Percentiles rank a stretch among this genome's conserved stretches.
Conservation (phyloP, 2,113 vertebrate genomes). For the Elgaria multicarinata region DNA sequence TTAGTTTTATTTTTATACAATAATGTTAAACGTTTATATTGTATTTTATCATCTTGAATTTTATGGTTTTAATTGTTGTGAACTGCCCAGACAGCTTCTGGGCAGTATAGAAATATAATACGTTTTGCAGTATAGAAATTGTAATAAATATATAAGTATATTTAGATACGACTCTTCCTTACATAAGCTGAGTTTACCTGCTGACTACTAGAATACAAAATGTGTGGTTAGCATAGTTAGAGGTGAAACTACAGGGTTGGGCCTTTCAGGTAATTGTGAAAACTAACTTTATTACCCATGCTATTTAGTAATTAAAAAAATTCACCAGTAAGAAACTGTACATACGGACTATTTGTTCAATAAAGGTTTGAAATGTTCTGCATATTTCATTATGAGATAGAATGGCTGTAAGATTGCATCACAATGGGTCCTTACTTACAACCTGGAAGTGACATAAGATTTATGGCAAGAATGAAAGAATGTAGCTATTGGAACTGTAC, state of each 20-base stretch:
- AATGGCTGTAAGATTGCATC: not conserved
- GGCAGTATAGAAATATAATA: too few relatives aligned
- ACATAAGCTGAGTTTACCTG: not conserved
- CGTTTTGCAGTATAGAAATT: too few relatives aligned
- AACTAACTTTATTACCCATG: not conserved
- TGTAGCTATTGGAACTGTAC: not conserved
- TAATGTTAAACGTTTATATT: too few relatives aligned
- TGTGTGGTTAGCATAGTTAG: not conserved
- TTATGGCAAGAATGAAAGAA: not conserved
- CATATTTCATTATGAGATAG: not conserved
- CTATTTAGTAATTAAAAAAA: not conserved
- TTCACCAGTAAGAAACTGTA: not conserved
- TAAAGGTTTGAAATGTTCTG: not conserved
- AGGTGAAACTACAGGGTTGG: not conserved
- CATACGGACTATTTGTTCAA: not conserved
- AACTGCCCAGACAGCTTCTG: too few relatives aligned
- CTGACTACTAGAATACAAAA: not conserved
- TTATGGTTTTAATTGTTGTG: too few relatives aligned
- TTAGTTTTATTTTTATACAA: too few relatives aligned
- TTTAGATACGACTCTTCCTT: not conserved
- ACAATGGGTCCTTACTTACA: not conserved
- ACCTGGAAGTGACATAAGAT: not conserved
- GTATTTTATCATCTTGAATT: too few relatives aligned
- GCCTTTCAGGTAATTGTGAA: not conserved
- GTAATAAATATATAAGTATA: too few relatives aligned